phyloP scores from a whole-genome alignment of 2,113 vertebrate species.

The Uria lomvia region DNA sequence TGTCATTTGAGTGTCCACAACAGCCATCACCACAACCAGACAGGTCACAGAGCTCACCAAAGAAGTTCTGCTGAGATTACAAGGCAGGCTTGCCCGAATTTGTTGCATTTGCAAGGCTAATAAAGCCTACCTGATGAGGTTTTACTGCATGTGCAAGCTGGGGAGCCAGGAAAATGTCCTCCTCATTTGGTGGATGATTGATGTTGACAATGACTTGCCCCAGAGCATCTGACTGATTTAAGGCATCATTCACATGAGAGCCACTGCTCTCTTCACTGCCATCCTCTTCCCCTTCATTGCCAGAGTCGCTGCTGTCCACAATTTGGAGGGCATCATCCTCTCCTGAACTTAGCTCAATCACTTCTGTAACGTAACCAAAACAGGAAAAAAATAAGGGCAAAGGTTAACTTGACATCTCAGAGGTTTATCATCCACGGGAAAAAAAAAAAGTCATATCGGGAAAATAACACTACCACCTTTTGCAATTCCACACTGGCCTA shows the following conservation, averaged over 20 bases:
- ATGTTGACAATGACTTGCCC: conserved; percentile 94
- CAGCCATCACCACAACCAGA: neutral
- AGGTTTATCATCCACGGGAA: neutral
- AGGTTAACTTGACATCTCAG: neutral
- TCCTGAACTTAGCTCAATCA: conserved; percentile 97
- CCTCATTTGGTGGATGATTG: conserved; percentile 95
- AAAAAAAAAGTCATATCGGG: neutral
- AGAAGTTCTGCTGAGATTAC: neutral
- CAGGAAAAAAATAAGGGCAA: neutral
- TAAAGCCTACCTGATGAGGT: conserved; percentile 89
- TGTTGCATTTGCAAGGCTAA: neutral
- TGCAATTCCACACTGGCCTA: neutral
- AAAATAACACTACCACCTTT: neutral
- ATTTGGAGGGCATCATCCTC: conserved; percentile 91
- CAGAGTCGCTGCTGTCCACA: conserved; percentile 89
- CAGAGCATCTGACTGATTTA: conserved; percentile 90
- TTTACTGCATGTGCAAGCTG: conserved; percentile 95
- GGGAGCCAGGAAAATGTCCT: conserved; percentile 91
- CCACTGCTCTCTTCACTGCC: conserved; percentile 91
- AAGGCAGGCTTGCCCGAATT: neutral
- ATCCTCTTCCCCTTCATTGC: conserved; percentile 85
- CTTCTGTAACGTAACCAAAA: conserved; percentile 74
- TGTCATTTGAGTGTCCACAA: neutral
- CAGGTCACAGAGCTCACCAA: neutral
- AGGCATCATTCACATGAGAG: conserved; percentile 89